These are phyloP conservation scores for Oryzias melastigma DNA, from an alignment of 2,113 vertebrate genomes.

Conservation along the genomic window DNA sequence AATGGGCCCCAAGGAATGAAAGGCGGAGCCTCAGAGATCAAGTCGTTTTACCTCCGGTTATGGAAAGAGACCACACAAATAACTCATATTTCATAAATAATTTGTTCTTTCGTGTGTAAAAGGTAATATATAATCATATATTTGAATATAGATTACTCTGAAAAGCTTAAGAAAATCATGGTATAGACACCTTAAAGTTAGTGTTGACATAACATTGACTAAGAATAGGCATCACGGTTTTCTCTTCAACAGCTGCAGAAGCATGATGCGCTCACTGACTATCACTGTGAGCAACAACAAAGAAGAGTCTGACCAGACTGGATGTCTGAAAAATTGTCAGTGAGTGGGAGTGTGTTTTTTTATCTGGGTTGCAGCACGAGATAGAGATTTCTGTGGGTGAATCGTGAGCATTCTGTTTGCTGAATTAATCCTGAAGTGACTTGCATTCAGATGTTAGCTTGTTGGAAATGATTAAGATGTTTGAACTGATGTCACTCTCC, in stretches of 20 bases:
- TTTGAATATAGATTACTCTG: too few relatives aligned
- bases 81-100: too few relatives aligned
- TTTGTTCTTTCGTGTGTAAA: too few relatives aligned
- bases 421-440: conserved; percentile 20
- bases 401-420: conserved; percentile 5
- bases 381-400: conserved; percentile 16
- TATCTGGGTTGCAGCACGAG: conserved; percentile 19
- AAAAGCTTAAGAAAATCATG: too few relatives aligned
- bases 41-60: too few relatives aligned
- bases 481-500: background rate
- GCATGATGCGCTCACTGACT: conserved; percentile 37
- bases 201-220: too few relatives aligned
- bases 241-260: conserved; percentile 21
- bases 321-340: conserved; percentile 17
- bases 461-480: conserved; percentile 12
- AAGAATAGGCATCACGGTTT: too few relatives aligned
- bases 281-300: conserved; percentile 38
- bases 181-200: too few relatives aligned
- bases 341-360: conserved; percentile 17
- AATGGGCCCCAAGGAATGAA: too few relatives aligned
- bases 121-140: too few relatives aligned
- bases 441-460: conserved; percentile 15
- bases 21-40: too few relatives aligned
- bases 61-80: too few relatives aligned
- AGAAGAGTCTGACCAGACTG: conserved; percentile 19